phyloP scores from a whole-genome alignment of 2,113 vertebrate genomes.

The Anarrhichthys ocellatus region DNA sequence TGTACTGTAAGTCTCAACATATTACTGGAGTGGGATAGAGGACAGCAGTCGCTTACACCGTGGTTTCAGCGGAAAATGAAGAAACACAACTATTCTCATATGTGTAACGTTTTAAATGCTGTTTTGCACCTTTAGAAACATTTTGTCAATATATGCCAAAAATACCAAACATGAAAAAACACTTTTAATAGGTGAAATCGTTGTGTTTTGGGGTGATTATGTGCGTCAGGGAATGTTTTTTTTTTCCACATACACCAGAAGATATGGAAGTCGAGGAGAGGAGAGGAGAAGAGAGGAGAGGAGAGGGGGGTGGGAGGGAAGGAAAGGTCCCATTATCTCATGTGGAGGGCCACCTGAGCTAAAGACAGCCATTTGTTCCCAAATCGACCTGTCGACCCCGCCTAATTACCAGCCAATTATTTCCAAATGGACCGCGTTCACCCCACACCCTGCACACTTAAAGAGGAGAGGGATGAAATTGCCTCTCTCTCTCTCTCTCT shows the following conservation, averaged over 20 bases:
- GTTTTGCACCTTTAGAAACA: neutral
- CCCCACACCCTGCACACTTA: constrained; percentile 73
- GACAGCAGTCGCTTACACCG: neutral
- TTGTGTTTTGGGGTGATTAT: neutral
- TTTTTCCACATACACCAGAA: neutral
- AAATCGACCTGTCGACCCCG: constrained; percentile 89
- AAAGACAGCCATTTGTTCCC: constrained; percentile 88
- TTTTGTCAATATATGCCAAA: neutral
- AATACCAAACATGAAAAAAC: neutral
- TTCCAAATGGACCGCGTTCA: constrained; percentile 83
- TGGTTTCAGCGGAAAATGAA: neutral
- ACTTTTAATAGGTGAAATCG: no score
- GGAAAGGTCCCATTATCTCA: constrained; percentile 82
- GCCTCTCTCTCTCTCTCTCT: constrained; percentile 54
- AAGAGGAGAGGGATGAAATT: constrained; percentile 77
- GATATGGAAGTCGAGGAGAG: constrained; percentile 10
- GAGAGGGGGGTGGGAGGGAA: constrained; percentile 55
- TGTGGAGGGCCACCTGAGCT: constrained; percentile 87
- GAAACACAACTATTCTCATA: neutral
- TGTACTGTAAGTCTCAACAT: constrained; percentile 2
- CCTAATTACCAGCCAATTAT: constrained; percentile 93
- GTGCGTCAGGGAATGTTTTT: neutral
- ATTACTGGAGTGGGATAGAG: neutral
- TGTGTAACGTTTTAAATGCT: no score
- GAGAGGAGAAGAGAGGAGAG: neutral